phyloP scores from a whole-genome alignment of 2,888 invertebrate genomes.

The Vanessa cardui region DNA sequence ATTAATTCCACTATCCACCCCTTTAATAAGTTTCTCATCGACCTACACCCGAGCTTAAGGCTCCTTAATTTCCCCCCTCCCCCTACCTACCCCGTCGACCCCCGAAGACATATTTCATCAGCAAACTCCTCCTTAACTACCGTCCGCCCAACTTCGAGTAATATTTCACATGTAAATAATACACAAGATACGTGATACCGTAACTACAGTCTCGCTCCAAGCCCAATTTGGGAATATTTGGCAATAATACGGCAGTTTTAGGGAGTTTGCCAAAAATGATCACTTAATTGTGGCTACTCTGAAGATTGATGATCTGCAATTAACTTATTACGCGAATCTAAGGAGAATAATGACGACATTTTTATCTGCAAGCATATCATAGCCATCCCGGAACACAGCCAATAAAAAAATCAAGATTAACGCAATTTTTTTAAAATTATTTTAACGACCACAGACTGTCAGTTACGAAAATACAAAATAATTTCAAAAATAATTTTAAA shows the following conservation, averaged over 20 bases:
- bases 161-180: slow-evolving; percentile 77
- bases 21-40: slow-evolving; percentile 70
- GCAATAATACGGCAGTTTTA: slow-evolving; percentile 36
- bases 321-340: neutral
- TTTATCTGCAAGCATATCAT: too few relatives aligned
- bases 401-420: too few relatives aligned
- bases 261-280: slow-evolving; percentile 34
- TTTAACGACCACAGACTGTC: too few relatives aligned
- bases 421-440: too few relatives aligned
- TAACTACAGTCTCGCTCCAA: slow-evolving; percentile 35
- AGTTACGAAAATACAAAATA: too few relatives aligned
- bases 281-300: slow-evolving; percentile 26
- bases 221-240: slow-evolving; percentile 37
- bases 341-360: neutral
- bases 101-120: slow-evolving; percentile 82
- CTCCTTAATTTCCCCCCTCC: slow-evolving; percentile 64
- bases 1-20: slow-evolving; percentile 47
- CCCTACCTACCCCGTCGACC: slow-evolving; percentile 45
- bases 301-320: slow-evolving; percentile 22
- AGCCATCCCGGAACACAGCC: too few relatives aligned
- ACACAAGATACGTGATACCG: slow-evolving; percentile 65
- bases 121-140: slow-evolving; percentile 72
- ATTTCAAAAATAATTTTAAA: too few relatives aligned
- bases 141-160: slow-evolving; percentile 68
- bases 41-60: slow-evolving; percentile 71